These are phyloP conservation scores for Cerastis rubricosa DNA, from an alignment of 2,888 invertebrate species.

Conservation along the genomic window DNA sequence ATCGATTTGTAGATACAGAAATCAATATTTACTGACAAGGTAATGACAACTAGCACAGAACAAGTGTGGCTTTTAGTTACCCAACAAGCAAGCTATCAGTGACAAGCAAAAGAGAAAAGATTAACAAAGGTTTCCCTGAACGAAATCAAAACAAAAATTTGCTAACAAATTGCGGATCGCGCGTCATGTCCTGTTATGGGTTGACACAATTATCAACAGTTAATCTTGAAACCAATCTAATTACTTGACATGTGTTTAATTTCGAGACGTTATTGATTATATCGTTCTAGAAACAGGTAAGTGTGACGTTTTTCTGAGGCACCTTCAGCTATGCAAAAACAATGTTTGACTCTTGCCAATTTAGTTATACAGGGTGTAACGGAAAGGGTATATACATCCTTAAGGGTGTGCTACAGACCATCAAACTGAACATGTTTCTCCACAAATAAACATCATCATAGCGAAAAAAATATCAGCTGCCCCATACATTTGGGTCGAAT, in stretches of 20 bases:
- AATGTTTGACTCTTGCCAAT: not conserved
- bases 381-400: too few species aligned
- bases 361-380: too few species aligned
- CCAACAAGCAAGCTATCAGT: not conserved
- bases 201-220: not conserved
- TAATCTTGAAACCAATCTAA: not conserved
- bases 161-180: not conserved
- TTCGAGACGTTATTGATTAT: not conserved
- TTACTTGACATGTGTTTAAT: not conserved
- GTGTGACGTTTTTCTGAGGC: not conserved
- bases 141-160: not conserved
- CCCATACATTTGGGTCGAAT: too few species aligned
- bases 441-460: too few species aligned
- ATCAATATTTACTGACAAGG: not conserved
- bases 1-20: not conserved
- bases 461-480: too few species aligned
- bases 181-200: not conserved
- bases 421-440: too few species aligned
- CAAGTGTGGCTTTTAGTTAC: not conserved
- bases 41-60: not conserved
- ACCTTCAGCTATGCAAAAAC: not conserved
- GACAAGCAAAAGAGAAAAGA: not conserved
- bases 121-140: not conserved
- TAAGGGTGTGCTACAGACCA: too few species aligned
- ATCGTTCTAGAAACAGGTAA: not conserved